Conservation (phyloP, 2,888 invertebrate genomes). For the Tenthredo distinguenda region DNA sequence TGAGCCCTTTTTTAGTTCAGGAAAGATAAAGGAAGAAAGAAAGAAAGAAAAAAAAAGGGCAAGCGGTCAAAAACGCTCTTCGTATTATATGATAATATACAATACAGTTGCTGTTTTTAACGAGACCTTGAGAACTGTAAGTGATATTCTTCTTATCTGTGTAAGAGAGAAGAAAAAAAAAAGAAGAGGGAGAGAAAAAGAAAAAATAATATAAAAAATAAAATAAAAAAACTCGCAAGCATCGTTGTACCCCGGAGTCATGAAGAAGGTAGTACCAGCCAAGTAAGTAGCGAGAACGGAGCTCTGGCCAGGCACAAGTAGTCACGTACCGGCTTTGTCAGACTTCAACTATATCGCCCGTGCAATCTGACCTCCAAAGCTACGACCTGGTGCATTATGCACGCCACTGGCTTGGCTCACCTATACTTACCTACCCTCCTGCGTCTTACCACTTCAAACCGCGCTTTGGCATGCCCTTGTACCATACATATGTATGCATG, state of each 20-base stretch:
- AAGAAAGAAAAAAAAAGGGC: neutral
- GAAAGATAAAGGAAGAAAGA: neutral
- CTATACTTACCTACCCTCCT: neutral
- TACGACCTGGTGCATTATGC: conserved; percentile 43
- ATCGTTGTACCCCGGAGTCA: neutral
- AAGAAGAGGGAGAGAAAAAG: neutral
- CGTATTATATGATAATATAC: neutral
- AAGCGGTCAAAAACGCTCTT: neutral
- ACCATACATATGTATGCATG: neutral
- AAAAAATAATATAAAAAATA: no score
- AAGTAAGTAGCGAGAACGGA: conserved; percentile 56
- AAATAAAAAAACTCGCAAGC: no score
- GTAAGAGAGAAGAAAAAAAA: neutral
- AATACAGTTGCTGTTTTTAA: neutral
- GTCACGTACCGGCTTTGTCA: conserved; percentile 70
- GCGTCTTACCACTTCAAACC: neutral
- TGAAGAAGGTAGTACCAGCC: neutral
- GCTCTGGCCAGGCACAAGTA: conserved; percentile 64
- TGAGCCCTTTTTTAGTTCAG: neutral
- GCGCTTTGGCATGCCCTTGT: neutral
- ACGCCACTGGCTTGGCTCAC: conserved; percentile 14
- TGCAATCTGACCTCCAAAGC: conserved; percentile 67
- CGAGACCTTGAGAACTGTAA: conserved; percentile 12
- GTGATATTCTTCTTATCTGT: conserved; percentile 23
- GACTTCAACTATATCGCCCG: conserved; percentile 65